Conservation (phyloP, 2,888 invertebrate species). For the Zaprionus obscuricornis region DNA sequence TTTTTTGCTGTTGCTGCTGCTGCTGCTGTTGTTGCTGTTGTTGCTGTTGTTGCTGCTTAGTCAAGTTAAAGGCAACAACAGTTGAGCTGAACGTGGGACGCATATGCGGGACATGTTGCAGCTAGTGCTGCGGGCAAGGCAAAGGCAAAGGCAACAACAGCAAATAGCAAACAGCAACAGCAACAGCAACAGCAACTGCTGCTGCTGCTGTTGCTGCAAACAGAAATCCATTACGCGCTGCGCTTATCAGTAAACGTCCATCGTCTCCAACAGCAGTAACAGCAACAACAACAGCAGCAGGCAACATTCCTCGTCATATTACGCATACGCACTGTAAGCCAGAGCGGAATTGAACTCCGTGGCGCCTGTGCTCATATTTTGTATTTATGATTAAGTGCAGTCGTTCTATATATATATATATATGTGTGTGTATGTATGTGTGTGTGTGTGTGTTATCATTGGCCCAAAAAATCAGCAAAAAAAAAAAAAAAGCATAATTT, state of each 20-base stretch:
- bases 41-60: constrained; percentile 14
- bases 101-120: constrained; percentile 62
- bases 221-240: constrained; percentile 67
- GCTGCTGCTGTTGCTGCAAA: constrained; percentile 36
- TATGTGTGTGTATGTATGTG: constrained; percentile 11
- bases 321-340: constrained; percentile 65
- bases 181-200: constrained; percentile 26
- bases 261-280: constrained; percentile 42
- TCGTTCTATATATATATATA: not conserved
- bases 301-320: constrained; percentile 44
- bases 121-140: constrained; percentile 63
- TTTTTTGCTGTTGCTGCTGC: constrained; percentile 5
- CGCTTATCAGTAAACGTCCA: constrained; percentile 58
- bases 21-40: not conserved
- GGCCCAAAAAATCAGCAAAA: constrained; percentile 25
- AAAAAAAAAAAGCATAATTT: constrained; percentile 34
- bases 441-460: constrained; percentile 16
- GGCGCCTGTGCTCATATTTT: constrained; percentile 48
- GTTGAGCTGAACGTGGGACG: constrained; percentile 19
- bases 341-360: constrained; percentile 21
- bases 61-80: constrained; percentile 37
- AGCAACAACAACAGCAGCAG: not conserved
- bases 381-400: constrained; percentile 58
- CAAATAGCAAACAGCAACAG: constrained; percentile 25
- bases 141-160: constrained; percentile 23